Evolutionary conservation across 2,888 invertebrate genomes (phyloP).

Genomic region (Amphimallon solstitiale): DNA sequence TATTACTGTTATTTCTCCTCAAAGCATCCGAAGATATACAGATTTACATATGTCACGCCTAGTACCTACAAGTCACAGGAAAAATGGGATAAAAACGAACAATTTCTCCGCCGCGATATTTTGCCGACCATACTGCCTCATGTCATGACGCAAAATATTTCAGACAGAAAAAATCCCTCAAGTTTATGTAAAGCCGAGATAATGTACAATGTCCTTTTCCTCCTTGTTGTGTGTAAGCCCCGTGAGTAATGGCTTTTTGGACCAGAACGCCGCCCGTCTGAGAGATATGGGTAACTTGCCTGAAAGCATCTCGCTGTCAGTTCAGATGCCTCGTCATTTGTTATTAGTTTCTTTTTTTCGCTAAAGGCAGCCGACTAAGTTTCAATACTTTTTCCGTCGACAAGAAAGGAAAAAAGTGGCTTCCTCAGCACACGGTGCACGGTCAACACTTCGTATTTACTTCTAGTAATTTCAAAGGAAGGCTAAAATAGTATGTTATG

Average conservation of each 20-base stretch:
- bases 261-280: slow-evolving; percentile 39
- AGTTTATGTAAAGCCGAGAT: slow-evolving; percentile 38
- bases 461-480: no score
- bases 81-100: neutral
- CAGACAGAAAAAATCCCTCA: slow-evolving; percentile 33
- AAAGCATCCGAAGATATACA: no score
- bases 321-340: slow-evolving; percentile 48
- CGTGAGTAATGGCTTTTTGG: slow-evolving; percentile 41
- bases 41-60: no score
- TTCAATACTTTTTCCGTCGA: slow-evolving; percentile 20
- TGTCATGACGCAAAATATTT: slow-evolving; percentile 14
- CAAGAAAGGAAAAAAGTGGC: neutral
- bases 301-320: slow-evolving; percentile 51
- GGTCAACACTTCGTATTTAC: no score
- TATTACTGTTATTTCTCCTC: no score
- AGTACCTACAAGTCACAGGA: no score
- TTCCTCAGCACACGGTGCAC: neutral
- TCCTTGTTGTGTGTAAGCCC: slow-evolving; percentile 22
- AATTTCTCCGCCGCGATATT: neutral
- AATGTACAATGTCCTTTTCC: slow-evolving; percentile 34
- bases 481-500: no score
- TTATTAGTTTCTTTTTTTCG: slow-evolving; percentile 40
- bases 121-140: neutral
- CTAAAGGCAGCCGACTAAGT: slow-evolving; percentile 3
- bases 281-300: slow-evolving; percentile 53